Base-by-base conservation (phyloP, 2,113 vertebrate species). In the Neolamprologus brichardi region DNA sequence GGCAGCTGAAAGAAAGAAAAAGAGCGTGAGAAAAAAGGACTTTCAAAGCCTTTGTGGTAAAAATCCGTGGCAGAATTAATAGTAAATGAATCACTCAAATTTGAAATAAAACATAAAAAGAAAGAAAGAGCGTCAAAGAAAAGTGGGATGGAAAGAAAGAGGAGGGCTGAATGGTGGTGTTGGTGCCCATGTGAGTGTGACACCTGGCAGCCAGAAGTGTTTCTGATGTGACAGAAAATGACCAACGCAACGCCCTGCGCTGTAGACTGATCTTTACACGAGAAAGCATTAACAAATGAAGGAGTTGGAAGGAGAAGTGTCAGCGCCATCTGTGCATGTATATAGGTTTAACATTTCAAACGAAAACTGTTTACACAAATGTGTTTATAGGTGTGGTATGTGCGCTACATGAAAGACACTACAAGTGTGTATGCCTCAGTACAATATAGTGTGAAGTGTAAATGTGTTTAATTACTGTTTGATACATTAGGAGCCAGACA, bases 1-100 rank as follows among this genome's bases (percentile, higher is more conserved):
- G 98, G 98, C 79, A 99, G 96, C 98, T 99, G 96, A 84, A 58
- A 72, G 52, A 80, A 39, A 23, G 20, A 80, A 44, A 79, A 9
- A 84, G 14, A 18, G 2, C 8, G n/a, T 72, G 23, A 88, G 53
- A 82, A 46, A 39, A 39, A 41, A 14, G 46, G 32, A 84, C 12
- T 70, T 84, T 30, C 14, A 78, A 87, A 83, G 44, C 28, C 8
- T 23, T 67, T 6, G 62, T 11, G 5, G n/a, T 56, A 13, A 81
- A 83, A 85, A 60, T 81, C 39, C 28, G 18, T 3, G 8, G 49
- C 62, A 72, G 41, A 64, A 23, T 46, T 49, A 62, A 83, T 23
- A n/a, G 18, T 12, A 49, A 23, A 54, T 49, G 62, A 81, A 77
- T 82, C 28, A 49, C 52, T 72, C 17, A 20, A 62, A 60, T 51